A percentile compares a stretch with the other conserved stretches of the same genome.
Conservation (phyloP, 2,113 vertebrate species). For the Hippocampus guttulatus region DNA sequence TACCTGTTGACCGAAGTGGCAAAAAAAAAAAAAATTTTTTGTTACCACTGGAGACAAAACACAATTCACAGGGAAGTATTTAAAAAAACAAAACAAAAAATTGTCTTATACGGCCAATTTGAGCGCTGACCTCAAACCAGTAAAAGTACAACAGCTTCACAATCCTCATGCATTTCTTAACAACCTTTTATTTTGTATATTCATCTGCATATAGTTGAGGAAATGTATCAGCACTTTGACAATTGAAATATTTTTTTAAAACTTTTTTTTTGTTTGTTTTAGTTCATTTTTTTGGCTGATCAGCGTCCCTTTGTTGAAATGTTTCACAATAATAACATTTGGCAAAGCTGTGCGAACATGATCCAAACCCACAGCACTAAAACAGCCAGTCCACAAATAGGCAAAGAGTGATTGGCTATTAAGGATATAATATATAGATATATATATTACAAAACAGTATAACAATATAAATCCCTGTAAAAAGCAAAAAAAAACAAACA, state of each 20-base stretch:
- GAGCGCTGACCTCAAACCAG: constrained; percentile 7
- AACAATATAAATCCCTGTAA: constrained; percentile 73
- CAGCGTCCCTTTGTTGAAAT: constrained; percentile 6
- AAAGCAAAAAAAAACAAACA: constrained; percentile 50
- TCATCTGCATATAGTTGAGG: not conserved
- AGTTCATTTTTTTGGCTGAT: not conserved
- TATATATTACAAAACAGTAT: constrained; percentile 71
- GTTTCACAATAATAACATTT: constrained; percentile 18
- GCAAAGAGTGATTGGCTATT: constrained; percentile 53
- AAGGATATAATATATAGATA: constrained; percentile 54
- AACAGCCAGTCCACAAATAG: constrained; percentile 33
- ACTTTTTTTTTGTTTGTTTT: not conserved
- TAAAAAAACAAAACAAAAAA: not conserved
- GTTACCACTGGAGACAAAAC: constrained; percentile 8
- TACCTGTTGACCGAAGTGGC: constrained; percentile 4
- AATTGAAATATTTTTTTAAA: not conserved
- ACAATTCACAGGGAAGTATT: not conserved
- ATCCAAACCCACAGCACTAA: constrained; percentile 14
- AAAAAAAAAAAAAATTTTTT: not conserved
- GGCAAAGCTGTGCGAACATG: constrained; percentile 28
- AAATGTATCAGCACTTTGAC: constrained; percentile 6
- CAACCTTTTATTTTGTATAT: not conserved
- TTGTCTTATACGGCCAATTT: constrained; percentile 1
- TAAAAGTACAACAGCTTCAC: constrained; percentile 10
- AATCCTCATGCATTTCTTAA: constrained; percentile 9